Base-by-base conservation (phyloP, 2,797 vertebrate genomes). In the Clarias laeviceps region DNA sequence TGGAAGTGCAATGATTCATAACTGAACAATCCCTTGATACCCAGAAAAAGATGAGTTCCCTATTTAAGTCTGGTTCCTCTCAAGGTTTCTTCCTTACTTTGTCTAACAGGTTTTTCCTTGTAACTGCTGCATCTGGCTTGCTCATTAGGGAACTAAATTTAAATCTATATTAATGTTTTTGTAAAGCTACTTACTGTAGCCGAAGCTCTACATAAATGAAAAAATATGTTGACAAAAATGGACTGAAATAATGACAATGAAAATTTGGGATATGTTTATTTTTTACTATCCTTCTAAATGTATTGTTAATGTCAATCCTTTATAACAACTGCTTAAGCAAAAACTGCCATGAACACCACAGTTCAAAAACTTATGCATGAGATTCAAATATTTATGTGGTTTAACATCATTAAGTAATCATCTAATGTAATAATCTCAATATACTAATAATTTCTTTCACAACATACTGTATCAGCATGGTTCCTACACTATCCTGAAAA, bases 1-100 rank as follows among this genome's bases (percentile, higher is more conserved):
- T 20, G 11, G 62, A 80, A 66, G 78, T 64, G 37, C 18, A 66
- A 29, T 62, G 76, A 79, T 34, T n/a, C 76, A 79, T 29, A 29
- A 18, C 1, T 40, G 6, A 59, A 64, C 14, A 17, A 62, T 17
- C 56, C 14, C 1, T 3, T 27, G 56, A 45, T 11, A 65, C 8
- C 17, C 40, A 50, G 7, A 62, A n/a, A 20, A 54, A 45, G 45
- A 34, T 15, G 11, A 24, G 57, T 62, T 79, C 76, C 14, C 32
- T 40, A 40, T 62, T 62, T 79, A 6, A 17, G 76, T 40, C 32
- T 79, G 32, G 32, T 79, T 79, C 57, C 76, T 7, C 76, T 37
- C 11, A 61, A 78, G 57, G 32, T 61, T 61, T 61, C 76, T 61
- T 78, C 76, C 22, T 37, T 22, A 20, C n/a, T 5, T 62, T 40